phyloP scores from a whole-genome alignment of 1,140 invertebrate species.

The Octopus sinensis region DNA sequence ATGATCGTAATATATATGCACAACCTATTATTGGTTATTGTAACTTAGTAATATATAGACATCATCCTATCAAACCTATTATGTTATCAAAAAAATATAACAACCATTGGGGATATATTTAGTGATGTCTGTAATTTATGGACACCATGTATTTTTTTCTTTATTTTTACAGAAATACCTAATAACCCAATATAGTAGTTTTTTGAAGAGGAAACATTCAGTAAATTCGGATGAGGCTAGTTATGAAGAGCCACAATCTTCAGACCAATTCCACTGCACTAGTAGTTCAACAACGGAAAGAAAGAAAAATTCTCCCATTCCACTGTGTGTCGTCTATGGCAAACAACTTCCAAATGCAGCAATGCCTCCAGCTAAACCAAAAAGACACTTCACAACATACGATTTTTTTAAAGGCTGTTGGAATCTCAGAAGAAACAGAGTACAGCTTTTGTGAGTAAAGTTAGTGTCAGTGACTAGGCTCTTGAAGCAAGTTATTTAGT shows the following conservation, averaged over 20 bases:
- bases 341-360: conserved; percentile 7
- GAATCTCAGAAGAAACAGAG: conserved; percentile 4
- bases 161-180: neutral
- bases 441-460: conserved; percentile 7
- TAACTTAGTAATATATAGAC: too few relatives aligned
- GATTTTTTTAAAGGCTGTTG: conserved; percentile 2
- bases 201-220: conserved; percentile 6
- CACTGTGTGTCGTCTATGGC: neutral
- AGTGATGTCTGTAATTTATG: too few relatives aligned
- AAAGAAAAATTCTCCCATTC: neutral
- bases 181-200: neutral
- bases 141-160: neutral
- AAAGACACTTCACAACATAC: conserved; percentile 2
- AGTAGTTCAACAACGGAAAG: neutral
- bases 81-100: too few relatives aligned
- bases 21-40: too few relatives aligned
- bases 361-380: neutral
- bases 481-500: neutral
- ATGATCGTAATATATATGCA: too few relatives aligned
- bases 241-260: neutral
- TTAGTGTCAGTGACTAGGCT: neutral
- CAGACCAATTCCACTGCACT: neutral
- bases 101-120: too few relatives aligned
- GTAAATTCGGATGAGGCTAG: neutral
- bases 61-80: too few relatives aligned